Percentiles rank a stretch among this genome's conserved stretches.
These are phyloP conservation scores for Pseudoips prasinana DNA, from an alignment of 2,888 invertebrate species.

Conservation along the genomic window DNA sequence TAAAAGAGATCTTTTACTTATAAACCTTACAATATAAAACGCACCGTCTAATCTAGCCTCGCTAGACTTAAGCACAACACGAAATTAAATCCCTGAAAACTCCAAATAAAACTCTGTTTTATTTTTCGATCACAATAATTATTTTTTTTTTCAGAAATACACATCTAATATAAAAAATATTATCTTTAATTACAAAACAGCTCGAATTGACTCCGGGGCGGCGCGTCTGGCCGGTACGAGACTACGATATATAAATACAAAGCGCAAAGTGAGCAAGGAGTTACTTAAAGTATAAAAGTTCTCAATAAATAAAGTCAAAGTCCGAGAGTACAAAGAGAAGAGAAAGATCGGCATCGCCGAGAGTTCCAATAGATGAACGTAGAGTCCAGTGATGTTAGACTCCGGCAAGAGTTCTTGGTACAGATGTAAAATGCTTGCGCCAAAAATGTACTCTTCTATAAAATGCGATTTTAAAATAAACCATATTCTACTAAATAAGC, in stretches of 20 bases:
- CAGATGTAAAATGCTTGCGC: too few species aligned
- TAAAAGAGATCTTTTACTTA: conserved; percentile 57
- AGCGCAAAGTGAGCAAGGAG: conserved; percentile 73
- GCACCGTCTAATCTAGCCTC: conserved; percentile 69
- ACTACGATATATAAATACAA: conserved; percentile 65
- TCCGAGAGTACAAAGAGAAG: conserved; percentile 26
- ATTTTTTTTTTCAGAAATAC: conserved; percentile 70
- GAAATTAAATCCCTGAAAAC: conserved; percentile 73
- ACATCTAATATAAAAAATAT: conserved; percentile 73
- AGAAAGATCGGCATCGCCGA: conserved; percentile 25
- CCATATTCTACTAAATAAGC: too few species aligned
- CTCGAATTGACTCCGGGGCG: conserved; percentile 71
- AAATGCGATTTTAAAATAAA: too few species aligned
- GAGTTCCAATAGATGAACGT: conserved; percentile 8
- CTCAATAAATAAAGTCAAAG: conserved; percentile 52
- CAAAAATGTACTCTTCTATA: too few species aligned
- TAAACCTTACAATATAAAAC: conserved; percentile 50
- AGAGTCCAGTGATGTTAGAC: neutral
- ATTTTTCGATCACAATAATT: conserved; percentile 75
- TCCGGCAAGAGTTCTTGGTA: too few species aligned
- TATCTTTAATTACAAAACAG: conserved; percentile 59
- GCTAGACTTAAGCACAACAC: conserved; percentile 76
- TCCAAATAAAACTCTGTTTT: conserved; percentile 81
- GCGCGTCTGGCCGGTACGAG: conserved; percentile 36
- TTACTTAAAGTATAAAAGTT: conserved; percentile 49